phyloP scores from a whole-genome alignment of 64 coral and sea anemone genomes.

The Exaiptasia diaphana region DNA sequence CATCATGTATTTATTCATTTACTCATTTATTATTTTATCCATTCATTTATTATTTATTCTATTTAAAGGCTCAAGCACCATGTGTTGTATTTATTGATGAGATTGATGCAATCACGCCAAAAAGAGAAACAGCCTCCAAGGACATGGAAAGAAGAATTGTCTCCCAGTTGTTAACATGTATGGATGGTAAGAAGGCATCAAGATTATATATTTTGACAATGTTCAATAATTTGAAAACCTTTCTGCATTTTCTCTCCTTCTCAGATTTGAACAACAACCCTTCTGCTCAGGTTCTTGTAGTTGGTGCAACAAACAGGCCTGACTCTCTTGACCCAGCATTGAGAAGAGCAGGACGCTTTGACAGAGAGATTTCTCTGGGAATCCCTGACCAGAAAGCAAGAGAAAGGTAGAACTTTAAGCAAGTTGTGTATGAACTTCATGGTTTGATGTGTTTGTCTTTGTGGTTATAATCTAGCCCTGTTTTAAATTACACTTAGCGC shows the following conservation, averaged over 20 bases:
- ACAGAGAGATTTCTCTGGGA: slow-evolving; percentile 93
- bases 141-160: slow-evolving; percentile 98
- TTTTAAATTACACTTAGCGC: too few species aligned
- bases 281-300: slow-evolving; percentile 74
- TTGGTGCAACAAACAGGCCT: slow-evolving; percentile 91
- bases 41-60: not conserved
- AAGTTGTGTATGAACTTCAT: not conserved
- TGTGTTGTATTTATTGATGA: slow-evolving; percentile 98
- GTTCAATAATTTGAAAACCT: too few species aligned
- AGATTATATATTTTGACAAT: not conserved
- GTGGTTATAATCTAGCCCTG: too few species aligned
- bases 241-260: not conserved
- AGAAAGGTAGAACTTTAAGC: slow-evolving; percentile 47
- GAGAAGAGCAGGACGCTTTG: slow-evolving; percentile 94
- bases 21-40: too few species aligned
- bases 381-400: slow-evolving; percentile 88
- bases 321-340: slow-evolving; percentile 95
- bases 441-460: too few species aligned
- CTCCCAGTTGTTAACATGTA: slow-evolving; percentile 83
- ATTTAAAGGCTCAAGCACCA: slow-evolving; percentile 61
- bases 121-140: slow-evolving; percentile 93
- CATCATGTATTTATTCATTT: too few species aligned
- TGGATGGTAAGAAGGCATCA: slow-evolving; percentile 69
- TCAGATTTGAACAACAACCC: slow-evolving; percentile 76
- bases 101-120: slow-evolving; percentile 94